A percentile compares a stretch with the other conserved stretches of the same genome.
Evolutionary conservation across 2,797 vertebrate genomes (phyloP).

Genomic region (Poliocrania exsul): DNA sequence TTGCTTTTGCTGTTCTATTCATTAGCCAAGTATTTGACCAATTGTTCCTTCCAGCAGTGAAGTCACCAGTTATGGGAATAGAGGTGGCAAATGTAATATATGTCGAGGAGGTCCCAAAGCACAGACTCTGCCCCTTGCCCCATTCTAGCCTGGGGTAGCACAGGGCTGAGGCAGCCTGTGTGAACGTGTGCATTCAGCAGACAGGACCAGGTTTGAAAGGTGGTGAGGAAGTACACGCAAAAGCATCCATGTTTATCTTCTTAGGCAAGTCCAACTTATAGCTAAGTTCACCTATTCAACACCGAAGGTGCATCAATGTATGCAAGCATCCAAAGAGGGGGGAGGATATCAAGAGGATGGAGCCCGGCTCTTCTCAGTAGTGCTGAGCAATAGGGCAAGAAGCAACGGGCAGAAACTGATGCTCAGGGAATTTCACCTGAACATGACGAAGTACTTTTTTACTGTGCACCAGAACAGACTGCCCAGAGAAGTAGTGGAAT

Average conservation of each 20-base stretch:
- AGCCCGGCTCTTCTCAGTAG: not conserved
- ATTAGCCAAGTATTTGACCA: not conserved
- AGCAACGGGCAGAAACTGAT: not conserved
- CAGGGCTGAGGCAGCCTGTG: fast-evolving
- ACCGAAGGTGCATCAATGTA: fast-evolving
- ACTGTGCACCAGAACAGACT: not conserved
- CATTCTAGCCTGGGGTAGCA: fast-evolving
- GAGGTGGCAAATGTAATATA: fast-evolving
- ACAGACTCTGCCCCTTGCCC: fast-evolving
- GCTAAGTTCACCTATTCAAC: not conserved
- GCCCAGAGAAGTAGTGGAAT: not conserved
- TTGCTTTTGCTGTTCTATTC: not conserved
- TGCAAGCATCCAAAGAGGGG: not conserved
- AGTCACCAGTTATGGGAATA: fast-evolving
- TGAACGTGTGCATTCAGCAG: fast-evolving
- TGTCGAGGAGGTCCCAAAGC: not conserved
- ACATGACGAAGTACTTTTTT: not conserved
- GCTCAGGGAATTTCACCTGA: not conserved
- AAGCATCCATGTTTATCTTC: fast-evolving
- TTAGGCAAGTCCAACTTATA: fast-evolving
- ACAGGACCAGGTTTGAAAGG: fast-evolving
- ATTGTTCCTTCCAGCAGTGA: fast-evolving
- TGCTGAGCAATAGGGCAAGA: not conserved
- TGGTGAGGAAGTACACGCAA: fast-evolving
- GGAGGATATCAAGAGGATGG: not conserved